Evolutionary conservation across 1,140 invertebrate species (phyloP).

Genomic region (Drosophila triauraria): DNA sequence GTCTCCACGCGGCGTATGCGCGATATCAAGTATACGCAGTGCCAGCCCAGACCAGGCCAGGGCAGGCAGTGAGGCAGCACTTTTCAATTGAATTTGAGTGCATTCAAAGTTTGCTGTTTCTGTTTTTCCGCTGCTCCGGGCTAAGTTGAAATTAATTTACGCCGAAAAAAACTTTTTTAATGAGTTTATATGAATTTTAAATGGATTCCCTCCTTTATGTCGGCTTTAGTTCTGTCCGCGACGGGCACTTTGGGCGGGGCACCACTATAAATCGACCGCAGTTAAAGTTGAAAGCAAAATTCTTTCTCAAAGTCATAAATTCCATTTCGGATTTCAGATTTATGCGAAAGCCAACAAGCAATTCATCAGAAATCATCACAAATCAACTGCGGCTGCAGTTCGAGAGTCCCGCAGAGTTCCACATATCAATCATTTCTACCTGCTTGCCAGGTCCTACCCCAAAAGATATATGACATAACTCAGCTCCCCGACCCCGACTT

Average conservation of each 20-base stretch:
- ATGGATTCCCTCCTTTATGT: constrained; percentile 41
- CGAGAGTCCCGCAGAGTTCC: constrained; percentile 9
- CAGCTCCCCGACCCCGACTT: constrained; percentile 43
- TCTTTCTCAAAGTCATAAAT: constrained; percentile 27
- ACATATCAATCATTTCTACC: constrained; percentile 66
- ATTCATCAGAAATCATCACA: constrained; percentile 56
- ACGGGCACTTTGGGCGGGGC: neutral
- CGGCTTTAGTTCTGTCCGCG: constrained; percentile 4
- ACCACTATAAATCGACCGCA: constrained; percentile 17
- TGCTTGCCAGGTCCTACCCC: constrained; percentile 37
- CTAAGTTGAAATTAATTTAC: constrained; percentile 76
- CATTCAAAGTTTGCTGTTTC: constrained; percentile 64
- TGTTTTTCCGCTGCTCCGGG: constrained; percentile 30
- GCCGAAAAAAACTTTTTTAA: constrained; percentile 65
- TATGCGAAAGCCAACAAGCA: constrained; percentile 14
- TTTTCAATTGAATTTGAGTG: constrained; percentile 73
- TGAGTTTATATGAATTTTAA: constrained; percentile 75
- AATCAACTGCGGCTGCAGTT: constrained; percentile 32
- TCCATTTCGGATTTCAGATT: constrained; percentile 4
- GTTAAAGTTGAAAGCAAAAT: constrained; percentile 11
- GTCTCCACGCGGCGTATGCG: constrained; percentile 69
- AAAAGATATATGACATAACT: constrained; percentile 59
- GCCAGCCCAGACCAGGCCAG: constrained; percentile 3
- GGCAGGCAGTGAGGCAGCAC: constrained; percentile 53
- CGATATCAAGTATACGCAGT: constrained; percentile 74